A percentile compares a stretch with the other conserved stretches of the same genome.
phyloP scores from a whole-genome alignment of 2,113 vertebrate genomes.

The Odontesthes bonariensis region DNA sequence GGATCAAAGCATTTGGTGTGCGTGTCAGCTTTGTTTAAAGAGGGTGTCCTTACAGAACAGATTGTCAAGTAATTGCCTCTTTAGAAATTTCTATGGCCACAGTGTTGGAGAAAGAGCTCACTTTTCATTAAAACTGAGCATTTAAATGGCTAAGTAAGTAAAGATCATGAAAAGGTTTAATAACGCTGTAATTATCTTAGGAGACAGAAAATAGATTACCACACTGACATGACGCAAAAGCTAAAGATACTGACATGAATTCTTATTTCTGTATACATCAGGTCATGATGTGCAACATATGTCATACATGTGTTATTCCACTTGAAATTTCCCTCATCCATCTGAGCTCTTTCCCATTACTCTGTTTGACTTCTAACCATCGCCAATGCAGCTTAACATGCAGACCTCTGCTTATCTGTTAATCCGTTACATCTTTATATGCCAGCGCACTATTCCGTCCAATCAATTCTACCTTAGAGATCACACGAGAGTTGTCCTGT shows the following conservation, averaged over 20 bases:
- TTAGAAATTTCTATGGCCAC: slow-evolving; percentile 63
- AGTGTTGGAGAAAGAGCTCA: slow-evolving; percentile 33
- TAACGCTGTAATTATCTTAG: slow-evolving; percentile 37
- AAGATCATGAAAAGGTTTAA: slow-evolving; percentile 55
- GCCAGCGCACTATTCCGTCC: neutral
- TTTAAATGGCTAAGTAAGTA: slow-evolving; percentile 54
- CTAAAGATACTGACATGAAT: slow-evolving; percentile 6
- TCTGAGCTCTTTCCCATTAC: neutral
- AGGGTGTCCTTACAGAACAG: slow-evolving; percentile 61
- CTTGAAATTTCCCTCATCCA: too few species aligned
- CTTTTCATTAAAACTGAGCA: slow-evolving; percentile 29
- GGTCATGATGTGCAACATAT: neutral
- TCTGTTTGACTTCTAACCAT: neutral
- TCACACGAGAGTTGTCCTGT: neutral
- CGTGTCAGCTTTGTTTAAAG: slow-evolving; percentile 78
- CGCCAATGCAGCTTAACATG: too few species aligned
- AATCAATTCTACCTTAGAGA: slow-evolving; percentile 12
- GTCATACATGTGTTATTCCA: too few species aligned
- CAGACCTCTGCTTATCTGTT: too few species aligned
- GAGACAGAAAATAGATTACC: slow-evolving; percentile 20
- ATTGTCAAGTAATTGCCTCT: slow-evolving; percentile 72
- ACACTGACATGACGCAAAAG: neutral
- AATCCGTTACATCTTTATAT: too few species aligned
- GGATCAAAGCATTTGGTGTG: slow-evolving; percentile 81
- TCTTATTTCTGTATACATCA: neutral